Evolutionary conservation across 1,140 invertebrate genomes (phyloP).

Genomic region (Vanessa atalanta): DNA sequence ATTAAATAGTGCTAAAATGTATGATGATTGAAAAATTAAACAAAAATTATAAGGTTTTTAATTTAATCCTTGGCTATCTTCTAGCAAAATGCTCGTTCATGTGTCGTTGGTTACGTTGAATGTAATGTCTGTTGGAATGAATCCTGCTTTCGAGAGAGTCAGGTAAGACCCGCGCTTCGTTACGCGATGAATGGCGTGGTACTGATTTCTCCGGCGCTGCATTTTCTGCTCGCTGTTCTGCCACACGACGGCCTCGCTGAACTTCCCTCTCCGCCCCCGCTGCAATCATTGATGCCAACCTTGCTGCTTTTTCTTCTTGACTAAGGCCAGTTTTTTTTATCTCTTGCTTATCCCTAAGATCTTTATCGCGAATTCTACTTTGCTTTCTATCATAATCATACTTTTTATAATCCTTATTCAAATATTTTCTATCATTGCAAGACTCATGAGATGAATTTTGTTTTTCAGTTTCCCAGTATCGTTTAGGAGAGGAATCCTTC

Average conservation of each 20-base stretch:
- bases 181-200: slow-evolving; percentile 33
- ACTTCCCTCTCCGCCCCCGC: slow-evolving; percentile 63
- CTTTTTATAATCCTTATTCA: slow-evolving; percentile 16
- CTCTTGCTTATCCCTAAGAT: slow-evolving; percentile 16
- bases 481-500: slow-evolving; percentile 21
- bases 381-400: slow-evolving; percentile 12
- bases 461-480: slow-evolving; percentile 18
- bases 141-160: slow-evolving; percentile 67
- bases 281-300: slow-evolving; percentile 89
- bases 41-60: neutral
- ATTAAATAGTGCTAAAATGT: slow-evolving; percentile 14
- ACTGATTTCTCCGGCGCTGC: slow-evolving; percentile 41
- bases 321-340: slow-evolving; percentile 47
- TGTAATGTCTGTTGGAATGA: slow-evolving; percentile 71
- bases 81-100: slow-evolving; percentile 73
- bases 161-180: slow-evolving; percentile 55
- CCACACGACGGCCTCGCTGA: slow-evolving; percentile 58
- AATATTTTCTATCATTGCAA: slow-evolving; percentile 21
- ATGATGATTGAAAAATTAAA: slow-evolving; percentile 22
- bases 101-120: slow-evolving; percentile 63
- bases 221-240: slow-evolving; percentile 55
- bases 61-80: slow-evolving; percentile 37
- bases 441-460: slow-evolving; percentile 27
- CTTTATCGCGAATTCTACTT: neutral
- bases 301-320: slow-evolving; percentile 87